Conservation (phyloP, 2,888 invertebrate genomes). For the Andrena bicolor region DNA sequence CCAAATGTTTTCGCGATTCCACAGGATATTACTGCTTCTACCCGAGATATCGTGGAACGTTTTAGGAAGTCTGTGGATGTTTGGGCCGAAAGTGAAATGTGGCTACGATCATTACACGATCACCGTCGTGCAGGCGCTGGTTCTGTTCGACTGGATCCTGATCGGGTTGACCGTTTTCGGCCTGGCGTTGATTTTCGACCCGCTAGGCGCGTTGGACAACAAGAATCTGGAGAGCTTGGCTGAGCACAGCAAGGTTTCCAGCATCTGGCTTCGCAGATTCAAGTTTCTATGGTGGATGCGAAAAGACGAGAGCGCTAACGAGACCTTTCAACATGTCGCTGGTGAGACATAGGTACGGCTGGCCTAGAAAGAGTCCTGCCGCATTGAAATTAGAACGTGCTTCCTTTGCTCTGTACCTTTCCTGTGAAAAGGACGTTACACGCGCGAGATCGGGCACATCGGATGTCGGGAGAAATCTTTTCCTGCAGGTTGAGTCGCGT, state of each 20-base stretch:
- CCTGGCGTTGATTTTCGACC: constrained; percentile 93
- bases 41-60: constrained; percentile 93
- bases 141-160: constrained; percentile 93
- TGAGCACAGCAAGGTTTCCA: constrained; percentile 90
- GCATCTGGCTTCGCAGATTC: constrained; percentile 91
- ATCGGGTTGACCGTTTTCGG: constrained; percentile 91
- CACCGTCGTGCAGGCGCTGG: constrained; percentile 91
- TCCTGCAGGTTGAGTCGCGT: not conserved
- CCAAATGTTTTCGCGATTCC: constrained; percentile 9
- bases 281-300: constrained; percentile 91
- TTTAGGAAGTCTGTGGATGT: constrained; percentile 93
- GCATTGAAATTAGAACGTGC: constrained; percentile 54
- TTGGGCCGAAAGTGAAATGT: constrained; percentile 90
- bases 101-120: constrained; percentile 89
- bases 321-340: constrained; percentile 92
- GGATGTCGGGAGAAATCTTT: not conserved
- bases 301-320: constrained; percentile 91
- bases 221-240: constrained; percentile 86
- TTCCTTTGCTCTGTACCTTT: not conserved
- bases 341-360: constrained; percentile 86
- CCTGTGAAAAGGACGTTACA: not conserved
- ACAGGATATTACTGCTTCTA: constrained; percentile 90
- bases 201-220: constrained; percentile 87
- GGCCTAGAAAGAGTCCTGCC: constrained; percentile 68
- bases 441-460: not conserved